Evolutionary conservation across 2,888 invertebrate genomes (phyloP).

Genomic region (Zele albiditarsus): DNA sequence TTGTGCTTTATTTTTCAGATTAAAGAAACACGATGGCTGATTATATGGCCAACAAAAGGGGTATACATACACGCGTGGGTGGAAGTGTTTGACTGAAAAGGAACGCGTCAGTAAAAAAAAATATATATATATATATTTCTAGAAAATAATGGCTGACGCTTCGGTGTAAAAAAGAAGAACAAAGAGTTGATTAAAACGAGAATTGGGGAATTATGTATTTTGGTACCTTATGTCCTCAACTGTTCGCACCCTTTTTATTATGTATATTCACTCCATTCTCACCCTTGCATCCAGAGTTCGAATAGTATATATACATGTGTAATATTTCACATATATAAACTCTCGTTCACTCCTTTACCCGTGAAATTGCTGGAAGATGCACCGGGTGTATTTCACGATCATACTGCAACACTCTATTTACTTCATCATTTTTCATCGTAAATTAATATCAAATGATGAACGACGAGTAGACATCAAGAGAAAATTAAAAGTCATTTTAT

Average conservation of each 20-base stretch:
- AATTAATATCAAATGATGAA: conserved; percentile 16
- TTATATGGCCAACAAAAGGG: conserved; percentile 21
- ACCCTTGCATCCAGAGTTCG: conserved; percentile 20
- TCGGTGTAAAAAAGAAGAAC: conserved; percentile 17
- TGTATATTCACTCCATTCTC: conserved; percentile 5
- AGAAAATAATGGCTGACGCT: conserved; percentile 36
- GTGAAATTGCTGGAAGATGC: conserved; percentile 42
- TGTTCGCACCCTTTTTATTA: conserved; percentile 26
- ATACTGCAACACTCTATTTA: conserved; percentile 11
- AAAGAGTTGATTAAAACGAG: conserved; percentile 67
- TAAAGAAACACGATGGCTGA: conserved; percentile 18
- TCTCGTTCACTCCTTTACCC: conserved; percentile 23
- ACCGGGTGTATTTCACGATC: conserved; percentile 62
- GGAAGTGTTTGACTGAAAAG: conserved; percentile 33
- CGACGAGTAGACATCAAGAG: conserved; percentile 13
- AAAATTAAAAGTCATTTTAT: conserved; percentile 35
- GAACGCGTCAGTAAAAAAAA: conserved; percentile 49
- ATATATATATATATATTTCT: background rate
- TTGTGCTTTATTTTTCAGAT: conserved; percentile 18
- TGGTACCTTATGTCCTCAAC: conserved; percentile 26
- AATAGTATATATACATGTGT: background rate
- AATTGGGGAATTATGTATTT: conserved; percentile 64
- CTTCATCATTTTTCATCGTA: conserved; percentile 36
- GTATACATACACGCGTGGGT: conserved; percentile 18
- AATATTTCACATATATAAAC: conserved; percentile 12